Evolutionary conservation across 2,797 vertebrate species (phyloP).

Genomic region (Limnodromus scolopaceus): DNA sequence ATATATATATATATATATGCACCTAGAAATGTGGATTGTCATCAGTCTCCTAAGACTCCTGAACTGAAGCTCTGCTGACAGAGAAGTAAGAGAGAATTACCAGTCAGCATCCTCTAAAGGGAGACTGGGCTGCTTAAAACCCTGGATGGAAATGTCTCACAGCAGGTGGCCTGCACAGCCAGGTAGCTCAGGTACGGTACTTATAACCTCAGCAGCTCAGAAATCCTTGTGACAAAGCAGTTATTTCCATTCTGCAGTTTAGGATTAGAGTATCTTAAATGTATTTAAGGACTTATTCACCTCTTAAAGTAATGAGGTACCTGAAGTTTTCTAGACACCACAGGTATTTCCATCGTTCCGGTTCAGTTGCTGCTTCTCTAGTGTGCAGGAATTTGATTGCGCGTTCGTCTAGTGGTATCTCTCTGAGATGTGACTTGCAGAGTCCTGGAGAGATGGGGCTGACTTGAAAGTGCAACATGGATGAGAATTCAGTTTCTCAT

Average conservation of each 20-base stretch:
- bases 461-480: neutral
- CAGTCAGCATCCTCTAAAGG: neutral
- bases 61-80: neutral
- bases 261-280: neutral
- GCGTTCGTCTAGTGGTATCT: neutral
- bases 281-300: neutral
- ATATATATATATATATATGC: too few species aligned
- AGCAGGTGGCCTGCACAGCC: neutral
- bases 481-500: neutral
- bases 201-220: neutral
- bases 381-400: neutral
- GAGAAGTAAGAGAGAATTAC: neutral
- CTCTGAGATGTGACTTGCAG: neutral
- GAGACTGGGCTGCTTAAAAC: neutral
- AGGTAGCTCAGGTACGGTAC: fast-evolving
- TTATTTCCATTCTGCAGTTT: neutral
- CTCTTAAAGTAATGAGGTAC: neutral
- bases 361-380: neutral
- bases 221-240: fast-evolving
- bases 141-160: fast-evolving
- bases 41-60: neutral
- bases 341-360: neutral
- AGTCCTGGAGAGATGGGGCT: fast-evolving
- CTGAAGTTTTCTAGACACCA: neutral
- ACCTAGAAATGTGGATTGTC: neutral